Evolutionary conservation across 2,113 vertebrate species (phyloP).

Genomic region (Dendropsophus ebraccatus): DNA sequence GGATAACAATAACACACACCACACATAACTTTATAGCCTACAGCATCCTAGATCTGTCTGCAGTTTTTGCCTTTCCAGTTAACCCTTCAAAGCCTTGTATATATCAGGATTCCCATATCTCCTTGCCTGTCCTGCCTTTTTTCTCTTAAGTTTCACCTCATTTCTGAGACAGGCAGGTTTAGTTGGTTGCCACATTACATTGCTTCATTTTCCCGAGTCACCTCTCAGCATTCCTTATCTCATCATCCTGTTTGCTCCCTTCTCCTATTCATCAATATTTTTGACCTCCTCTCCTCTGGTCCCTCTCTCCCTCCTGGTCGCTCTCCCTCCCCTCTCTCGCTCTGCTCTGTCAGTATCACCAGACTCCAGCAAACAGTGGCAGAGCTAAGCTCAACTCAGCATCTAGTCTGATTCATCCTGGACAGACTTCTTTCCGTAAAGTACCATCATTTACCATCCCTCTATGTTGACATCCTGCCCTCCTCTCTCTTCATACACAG

Average conservation of each 20-base stretch:
- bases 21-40: conserved; percentile 3
- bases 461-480: not conserved
- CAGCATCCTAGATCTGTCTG: not conserved
- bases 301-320: conserved; percentile 40
- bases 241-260: conserved; percentile 25
- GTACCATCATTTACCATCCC: not conserved
- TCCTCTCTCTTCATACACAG: not conserved
- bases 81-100: not conserved
- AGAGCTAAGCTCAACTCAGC: conserved; percentile 50
- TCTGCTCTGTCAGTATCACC: conserved; percentile 45
- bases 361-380: conserved; percentile 56
- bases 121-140: not conserved
- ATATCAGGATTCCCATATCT: not conserved
- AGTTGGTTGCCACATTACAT: conserved; percentile 15
- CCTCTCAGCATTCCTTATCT: conserved; percentile 45
- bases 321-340: conserved; percentile 37
- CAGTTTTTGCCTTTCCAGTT: not conserved
- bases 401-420: conserved; percentile 34
- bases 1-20: not conserved
- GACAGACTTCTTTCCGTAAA: not conserved
- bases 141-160: not conserved
- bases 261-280: conserved; percentile 50
- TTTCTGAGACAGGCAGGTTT: conserved; percentile 3
- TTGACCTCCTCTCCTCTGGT: conserved; percentile 33
- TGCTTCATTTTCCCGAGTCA: conserved; percentile 57